Evolutionary conservation across 2,888 invertebrate genomes (phyloP), one percentile per base, ranked within the genome.

Genomic region (Polydrusus tereticollis): DNA sequence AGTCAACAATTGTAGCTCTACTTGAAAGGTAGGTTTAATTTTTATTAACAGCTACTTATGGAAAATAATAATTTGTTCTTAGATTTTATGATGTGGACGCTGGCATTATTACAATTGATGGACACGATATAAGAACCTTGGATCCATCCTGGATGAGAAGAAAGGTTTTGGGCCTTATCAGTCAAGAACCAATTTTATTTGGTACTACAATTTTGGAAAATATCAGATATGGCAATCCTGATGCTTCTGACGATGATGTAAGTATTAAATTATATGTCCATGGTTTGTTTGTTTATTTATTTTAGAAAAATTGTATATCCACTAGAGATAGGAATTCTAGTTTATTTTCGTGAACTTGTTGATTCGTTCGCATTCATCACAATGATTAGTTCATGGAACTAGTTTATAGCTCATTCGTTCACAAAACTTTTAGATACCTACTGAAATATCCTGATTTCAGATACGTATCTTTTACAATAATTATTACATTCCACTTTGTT

Each of bases 101-200:
- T 0, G 97, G 97, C 0, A 82, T 86, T 41, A 90, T 97, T 23
- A 89, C 88, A n/a, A 87, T 97, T 68, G 95, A 95, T 81, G 94
- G 92, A 0, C 83, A 88, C 12, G 91, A 96, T 81, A 86, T 97
- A 0, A 86, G 88, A 50, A 86, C 88, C 0, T 84, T 96, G 69
- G 93, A 96, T 83, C 91, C 93, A 0, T 88, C 90, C 41, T 98
- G 98, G 96, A 87, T 98, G 18, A 88, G 98, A 43, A 93, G 95
- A 12, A 88, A 91, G 58, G 93, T 92, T 23, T 88, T 98, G 16
- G 97, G 97, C 0, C 91, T 94, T 75, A 97, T 98, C 72, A 93
- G 95, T 82, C 97, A 98, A 86, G 98, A 99, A 83, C 98, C 98
- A 0, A 91, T 97, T 47, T 85, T 99, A 33, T 99, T 99, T 87